phyloP scores from a whole-genome alignment of 2,797 vertebrate species.

The Meriones psammophilus region DNA sequence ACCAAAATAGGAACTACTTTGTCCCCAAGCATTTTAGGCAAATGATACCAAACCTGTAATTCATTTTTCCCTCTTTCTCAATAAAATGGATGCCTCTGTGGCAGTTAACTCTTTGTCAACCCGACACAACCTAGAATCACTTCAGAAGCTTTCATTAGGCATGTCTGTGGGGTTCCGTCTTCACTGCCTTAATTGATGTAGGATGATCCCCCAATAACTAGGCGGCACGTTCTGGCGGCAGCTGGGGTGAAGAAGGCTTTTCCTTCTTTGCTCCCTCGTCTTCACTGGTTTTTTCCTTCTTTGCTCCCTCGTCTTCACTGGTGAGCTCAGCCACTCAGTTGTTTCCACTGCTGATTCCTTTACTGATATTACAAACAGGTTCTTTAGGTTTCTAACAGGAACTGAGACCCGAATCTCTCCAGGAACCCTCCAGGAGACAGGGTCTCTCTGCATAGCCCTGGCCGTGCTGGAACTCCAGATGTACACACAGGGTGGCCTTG shows the following conservation, averaged over 20 bases:
- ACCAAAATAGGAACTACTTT: background rate
- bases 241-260: background rate
- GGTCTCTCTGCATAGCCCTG: too few relatives aligned
- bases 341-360: background rate
- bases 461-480: too few relatives aligned
- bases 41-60: too few relatives aligned
- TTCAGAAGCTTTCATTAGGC: background rate
- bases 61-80: background rate
- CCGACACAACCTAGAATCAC: background rate
- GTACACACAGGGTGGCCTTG: too few relatives aligned
- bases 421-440: background rate
- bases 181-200: background rate
- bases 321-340: background rate
- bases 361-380: background rate
- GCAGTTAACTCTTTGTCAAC: background rate
- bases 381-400: background rate
- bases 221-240: background rate
- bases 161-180: background rate
- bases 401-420: background rate
- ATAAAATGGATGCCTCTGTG: background rate
- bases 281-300: background rate
- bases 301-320: background rate
- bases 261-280: background rate
- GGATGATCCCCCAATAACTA: background rate
- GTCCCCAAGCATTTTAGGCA: background rate